These are phyloP conservation scores for Prunella fulvescens DNA, from an alignment of 2,113 vertebrate genomes.

Conservation along the genomic window DNA sequence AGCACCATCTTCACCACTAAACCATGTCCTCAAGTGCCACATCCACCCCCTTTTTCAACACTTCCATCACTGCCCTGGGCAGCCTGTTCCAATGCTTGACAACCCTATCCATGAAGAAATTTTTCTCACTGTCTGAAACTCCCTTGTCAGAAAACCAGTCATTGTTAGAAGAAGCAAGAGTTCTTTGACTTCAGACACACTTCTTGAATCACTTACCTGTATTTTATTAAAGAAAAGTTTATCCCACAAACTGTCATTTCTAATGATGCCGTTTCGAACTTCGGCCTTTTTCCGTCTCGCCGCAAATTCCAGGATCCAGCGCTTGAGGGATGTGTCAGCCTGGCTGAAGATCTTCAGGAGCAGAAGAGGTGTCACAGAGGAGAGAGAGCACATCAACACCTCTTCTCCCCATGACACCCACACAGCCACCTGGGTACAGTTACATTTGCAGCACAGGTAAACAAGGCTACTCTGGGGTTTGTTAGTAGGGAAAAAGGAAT, in stretches of 20 bases:
- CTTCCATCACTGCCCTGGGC: background rate
- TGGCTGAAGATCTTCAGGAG: slow-evolving; percentile 78
- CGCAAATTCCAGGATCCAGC: slow-evolving; percentile 81
- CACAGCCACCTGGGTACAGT: background rate
- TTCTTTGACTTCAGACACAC: background rate
- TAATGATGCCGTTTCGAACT: slow-evolving; percentile 75
- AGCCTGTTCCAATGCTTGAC: background rate
- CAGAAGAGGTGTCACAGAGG: background rate
- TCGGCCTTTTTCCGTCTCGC: slow-evolving; percentile 77
- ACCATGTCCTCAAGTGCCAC: background rate
- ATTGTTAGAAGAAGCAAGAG: background rate
- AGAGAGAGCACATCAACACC: background rate
- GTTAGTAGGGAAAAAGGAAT: background rate
- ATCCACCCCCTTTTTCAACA: background rate
- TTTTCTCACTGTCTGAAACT: background rate
- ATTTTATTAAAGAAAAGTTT: slow-evolving; percentile 81
- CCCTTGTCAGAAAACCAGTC: background rate
- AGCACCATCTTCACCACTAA: background rate
- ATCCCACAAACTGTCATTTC: slow-evolving; percentile 82
- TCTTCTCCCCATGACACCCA: fast-evolving
- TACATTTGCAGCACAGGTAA: background rate
- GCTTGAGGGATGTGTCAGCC: slow-evolving; percentile 77
- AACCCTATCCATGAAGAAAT: background rate
- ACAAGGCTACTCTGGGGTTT: background rate
- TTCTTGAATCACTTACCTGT: slow-evolving; percentile 66